Percentiles rank a stretch among this genome's conserved stretches.
Evolutionary conservation across 2,797 vertebrate genomes (phyloP).

Genomic region (Tarsius wallacei): DNA sequence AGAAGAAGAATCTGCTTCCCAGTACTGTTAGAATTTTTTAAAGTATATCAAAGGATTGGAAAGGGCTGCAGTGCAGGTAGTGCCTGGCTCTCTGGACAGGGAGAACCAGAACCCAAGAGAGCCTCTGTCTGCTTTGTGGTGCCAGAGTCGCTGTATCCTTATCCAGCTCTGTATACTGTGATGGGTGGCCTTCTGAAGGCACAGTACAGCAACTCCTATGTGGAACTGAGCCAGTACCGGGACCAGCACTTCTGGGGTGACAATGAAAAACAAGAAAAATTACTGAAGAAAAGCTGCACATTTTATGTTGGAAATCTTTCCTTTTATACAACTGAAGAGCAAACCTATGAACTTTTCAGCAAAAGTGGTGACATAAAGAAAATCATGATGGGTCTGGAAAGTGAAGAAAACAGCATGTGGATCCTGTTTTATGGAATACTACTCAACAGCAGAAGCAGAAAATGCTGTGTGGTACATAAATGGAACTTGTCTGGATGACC

Average conservation of each 20-base stretch:
- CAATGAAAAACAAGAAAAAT: slow-evolving; percentile 94
- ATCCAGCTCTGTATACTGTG: neutral
- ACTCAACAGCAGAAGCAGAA: slow-evolving; percentile 93
- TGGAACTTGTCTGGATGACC: slow-evolving; percentile 95
- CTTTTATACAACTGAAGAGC: slow-evolving; percentile 97
- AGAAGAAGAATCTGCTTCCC: neutral
- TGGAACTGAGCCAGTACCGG: slow-evolving; percentile 94
- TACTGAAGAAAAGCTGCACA: slow-evolving; percentile 94
- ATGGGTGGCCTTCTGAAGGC: slow-evolving; percentile 90
- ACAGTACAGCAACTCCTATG: slow-evolving; percentile 94
- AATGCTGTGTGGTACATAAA: slow-evolving; percentile 96
- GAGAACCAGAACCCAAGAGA: neutral
- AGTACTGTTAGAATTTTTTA: neutral
- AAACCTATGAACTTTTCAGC: slow-evolving; percentile 96
- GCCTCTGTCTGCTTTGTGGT: neutral
- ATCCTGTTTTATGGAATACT: slow-evolving; percentile 97
- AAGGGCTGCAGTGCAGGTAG: neutral
- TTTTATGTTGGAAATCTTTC: slow-evolving; percentile 96
- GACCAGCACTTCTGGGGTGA: slow-evolving; percentile 96
- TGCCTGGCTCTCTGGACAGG: neutral
- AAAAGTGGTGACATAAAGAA: slow-evolving; percentile 97
- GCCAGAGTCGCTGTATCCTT: neutral
- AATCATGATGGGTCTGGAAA: slow-evolving; percentile 96
- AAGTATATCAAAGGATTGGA: neutral
- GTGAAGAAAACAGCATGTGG: slow-evolving; percentile 97